phyloP scores from a whole-genome alignment of 2,888 invertebrate genomes.

The Adelognathus sp. region DNA sequence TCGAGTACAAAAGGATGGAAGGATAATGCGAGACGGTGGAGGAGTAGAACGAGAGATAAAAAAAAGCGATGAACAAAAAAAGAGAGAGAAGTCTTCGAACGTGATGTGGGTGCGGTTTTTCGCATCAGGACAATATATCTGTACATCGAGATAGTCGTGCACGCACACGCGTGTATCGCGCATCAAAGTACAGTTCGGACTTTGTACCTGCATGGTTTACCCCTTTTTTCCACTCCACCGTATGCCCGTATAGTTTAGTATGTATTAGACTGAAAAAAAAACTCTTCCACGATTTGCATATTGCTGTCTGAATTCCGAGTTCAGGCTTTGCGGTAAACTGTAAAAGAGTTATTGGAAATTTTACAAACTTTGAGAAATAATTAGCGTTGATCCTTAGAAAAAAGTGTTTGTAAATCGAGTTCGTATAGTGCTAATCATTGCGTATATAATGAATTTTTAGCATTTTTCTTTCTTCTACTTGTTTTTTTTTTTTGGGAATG shows the following conservation, averaged over 20 bases:
- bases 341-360: too few relatives aligned
- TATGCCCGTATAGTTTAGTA: constrained; percentile 37
- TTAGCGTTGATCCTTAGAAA: too few relatives aligned
- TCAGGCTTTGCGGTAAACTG: neutral
- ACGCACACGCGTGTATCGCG: neutral
- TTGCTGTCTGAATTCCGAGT: neutral
- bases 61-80: constrained; percentile 8
- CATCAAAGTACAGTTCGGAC: constrained; percentile 34
- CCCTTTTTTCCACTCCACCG: constrained; percentile 4
- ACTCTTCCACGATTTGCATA: neutral
- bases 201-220: constrained; percentile 45
- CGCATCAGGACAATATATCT: neutral
- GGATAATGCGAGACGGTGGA: constrained; percentile 35
- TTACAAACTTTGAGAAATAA: too few relatives aligned
- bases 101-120: constrained; percentile 53
- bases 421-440: too few relatives aligned
- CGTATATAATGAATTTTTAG: neutral
- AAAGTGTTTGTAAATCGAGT: too few relatives aligned
- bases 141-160: neutral
- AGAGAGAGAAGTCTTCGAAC: constrained; percentile 28
- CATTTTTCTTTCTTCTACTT: neutral
- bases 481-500: neutral
- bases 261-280: constrained; percentile 20
- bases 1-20: constrained; percentile 47
- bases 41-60: constrained; percentile 41